Base-by-base conservation (phyloP, 2,888 invertebrate species). In the Coelogynopora nodosa region DNA sequence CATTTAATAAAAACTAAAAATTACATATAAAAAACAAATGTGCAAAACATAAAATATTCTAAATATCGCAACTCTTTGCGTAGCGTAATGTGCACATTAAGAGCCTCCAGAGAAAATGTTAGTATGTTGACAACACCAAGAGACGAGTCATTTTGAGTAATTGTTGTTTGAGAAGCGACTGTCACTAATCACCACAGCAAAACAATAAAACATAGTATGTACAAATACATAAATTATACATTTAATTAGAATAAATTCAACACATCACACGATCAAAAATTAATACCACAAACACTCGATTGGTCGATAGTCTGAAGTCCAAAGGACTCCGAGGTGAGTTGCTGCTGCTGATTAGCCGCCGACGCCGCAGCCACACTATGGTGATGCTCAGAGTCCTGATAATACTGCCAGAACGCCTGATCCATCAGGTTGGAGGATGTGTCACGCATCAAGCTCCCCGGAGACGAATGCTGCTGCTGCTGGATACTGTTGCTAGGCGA, bases 101-200 rank as follows among this genome's bases (percentile, higher is more conserved):
- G 49, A 5, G 18, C 18, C 18, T 18, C 49, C 49, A 49, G 10
- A 49, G 18, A 49, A 49, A 49, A 49, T 18, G 5, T 49, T 13
- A 18, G 18, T 5, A 5, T 13, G 18, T 49, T 5, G 18, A 49
- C 5, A 49, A 49, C 10, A 49, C 10, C 18, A 13, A 13, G 49
- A 49, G 10, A 49, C 18, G 10, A 49, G 5, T 49, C 49, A 49
- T 49, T 49, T 18, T 49, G 49, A 49, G 18, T 49, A 13, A 5
- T 13, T 13, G 49, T 49, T 13, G 18, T 49, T 49, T 49, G 5
- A 49, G 5, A 49, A 18, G 10, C 49, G 49, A n/a, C n/a, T n/a
- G n/a, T n/a, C n/a, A n/a, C n/a, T n/a, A n/a, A n/a, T n/a, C n/a
- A 74, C 74, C 74, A 74, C 74, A 23, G 74, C 74, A 74, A 74